Evolutionary conservation across 2,113 vertebrate species (phyloP), one percentile per base, ranked within the genome.

Genomic region (Pseudorhombus dupliciocellatus): DNA sequence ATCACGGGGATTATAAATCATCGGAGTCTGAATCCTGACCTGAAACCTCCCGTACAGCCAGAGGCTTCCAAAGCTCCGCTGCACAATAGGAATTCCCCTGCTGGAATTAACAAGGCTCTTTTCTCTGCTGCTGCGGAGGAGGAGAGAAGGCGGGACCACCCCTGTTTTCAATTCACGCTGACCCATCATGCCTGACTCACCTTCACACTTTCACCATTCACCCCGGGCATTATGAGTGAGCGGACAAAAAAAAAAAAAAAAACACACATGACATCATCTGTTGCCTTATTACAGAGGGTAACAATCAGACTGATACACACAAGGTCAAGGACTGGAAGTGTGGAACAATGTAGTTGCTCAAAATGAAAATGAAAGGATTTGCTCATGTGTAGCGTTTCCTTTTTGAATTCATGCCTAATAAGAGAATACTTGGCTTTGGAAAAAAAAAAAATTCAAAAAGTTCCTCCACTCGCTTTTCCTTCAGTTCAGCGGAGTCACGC

Each of bases 1-100:
- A 64, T 21, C 25, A 8, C 1, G 28, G 59, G 54, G 62, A 53
- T 25, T 12, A 15, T 30, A 64, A 80, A 85, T 67, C n/a, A 75
- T 79, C 34, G 7, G 1, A 65, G 69, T 54, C 72, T 66, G 63
- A 73, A 10, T 79, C n/a, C 54, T 50, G 74, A 67, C 52, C 28
- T 77, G 42, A 58, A 81, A 53, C 42, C 37, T 73, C 37, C 69
- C 55, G 2, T 10, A 59, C 28, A 66, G 73, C 55, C 69, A 56
- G 54, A 31, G 60, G 20, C 31, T 57, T 70, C 66, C 40, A 73
- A 67, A 80, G 77, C 72, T 81, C 88, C 77, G 65, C 80, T 85
- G 84, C 83, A 85, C 85, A 78, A 63, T 34, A 83, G 82, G 82
- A 90, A 87, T 81, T 83, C 75, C 77, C 74, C 79, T 21, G 72